Conservation (phyloP, 2,113 vertebrate species). For the Pituophis catenifer region DNA sequence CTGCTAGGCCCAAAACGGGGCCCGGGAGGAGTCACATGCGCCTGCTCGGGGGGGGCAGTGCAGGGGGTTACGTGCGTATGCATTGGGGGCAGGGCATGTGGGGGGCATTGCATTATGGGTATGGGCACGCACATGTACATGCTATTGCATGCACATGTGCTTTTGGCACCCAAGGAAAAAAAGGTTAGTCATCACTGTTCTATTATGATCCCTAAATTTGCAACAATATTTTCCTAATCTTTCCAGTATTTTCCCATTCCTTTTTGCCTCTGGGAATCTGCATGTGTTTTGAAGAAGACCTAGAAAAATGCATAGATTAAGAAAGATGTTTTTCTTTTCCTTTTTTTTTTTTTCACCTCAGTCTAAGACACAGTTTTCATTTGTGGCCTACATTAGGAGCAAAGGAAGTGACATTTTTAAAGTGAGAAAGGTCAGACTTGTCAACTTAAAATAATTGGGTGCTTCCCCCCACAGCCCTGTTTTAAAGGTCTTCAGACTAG, state of each 20-base stretch:
- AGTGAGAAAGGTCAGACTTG: constrained; percentile 40
- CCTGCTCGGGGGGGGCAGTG: too few species aligned
- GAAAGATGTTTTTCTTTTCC: not conserved
- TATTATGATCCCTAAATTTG: not conserved
- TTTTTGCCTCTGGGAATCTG: not conserved
- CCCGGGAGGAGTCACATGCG: too few species aligned
- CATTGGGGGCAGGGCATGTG: too few species aligned
- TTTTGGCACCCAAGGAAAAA: too few species aligned
- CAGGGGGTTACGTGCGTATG: too few species aligned
- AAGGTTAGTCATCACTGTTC: too few species aligned
- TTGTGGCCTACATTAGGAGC: constrained; percentile 25
- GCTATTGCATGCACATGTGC: too few species aligned
- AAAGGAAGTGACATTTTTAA: constrained; percentile 34
- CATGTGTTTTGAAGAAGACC: not conserved
- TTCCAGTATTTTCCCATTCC: not conserved
- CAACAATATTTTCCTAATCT: too few species aligned
- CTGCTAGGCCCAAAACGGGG: too few species aligned
- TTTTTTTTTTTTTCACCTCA: not conserved
- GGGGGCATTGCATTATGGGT: too few species aligned
- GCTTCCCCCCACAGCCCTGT: constrained; percentile 14
- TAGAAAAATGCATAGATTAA: not conserved
- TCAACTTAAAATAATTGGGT: constrained; percentile 50
- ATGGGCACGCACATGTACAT: too few species aligned
- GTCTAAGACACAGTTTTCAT: not conserved
- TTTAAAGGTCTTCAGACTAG: constrained; percentile 36